A percentile compares a stretch with the other conserved stretches of the same genome.
Evolutionary conservation across 1,140 invertebrate genomes (phyloP).

Genomic region (Cataglyphis hispanica): DNA sequence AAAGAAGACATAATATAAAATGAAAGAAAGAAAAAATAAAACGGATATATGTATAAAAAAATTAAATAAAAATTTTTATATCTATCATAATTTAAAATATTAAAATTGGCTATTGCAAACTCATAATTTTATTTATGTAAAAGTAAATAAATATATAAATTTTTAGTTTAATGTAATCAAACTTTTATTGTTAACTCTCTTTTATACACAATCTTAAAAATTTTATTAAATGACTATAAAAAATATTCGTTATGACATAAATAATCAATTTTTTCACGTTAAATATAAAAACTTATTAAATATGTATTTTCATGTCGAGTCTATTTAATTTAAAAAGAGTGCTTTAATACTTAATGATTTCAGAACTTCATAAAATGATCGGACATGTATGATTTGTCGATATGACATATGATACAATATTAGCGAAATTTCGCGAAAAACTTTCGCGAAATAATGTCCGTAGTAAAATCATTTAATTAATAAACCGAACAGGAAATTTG

Average conservation of each 20-base stretch:
- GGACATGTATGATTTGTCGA: background rate
- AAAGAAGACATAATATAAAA: background rate
- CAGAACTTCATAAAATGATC: slow-evolving; percentile 3
- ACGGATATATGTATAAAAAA: background rate
- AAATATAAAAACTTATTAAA: slow-evolving; percentile 31
- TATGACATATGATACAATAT: background rate
- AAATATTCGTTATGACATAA: slow-evolving; percentile 16
- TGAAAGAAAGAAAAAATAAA: background rate
- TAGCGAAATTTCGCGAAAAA: too few relatives aligned
- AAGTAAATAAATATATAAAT: background rate
- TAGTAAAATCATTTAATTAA: slow-evolving; percentile 13
- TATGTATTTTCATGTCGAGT: slow-evolving; percentile 2
- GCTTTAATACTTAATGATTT: background rate
- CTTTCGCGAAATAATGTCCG: slow-evolving; percentile 10
- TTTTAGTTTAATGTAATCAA: background rate
- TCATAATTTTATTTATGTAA: background rate
- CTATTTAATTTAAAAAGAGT: background rate
- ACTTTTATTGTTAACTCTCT: background rate
- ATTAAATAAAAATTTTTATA: background rate
- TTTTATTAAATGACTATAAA: slow-evolving; percentile 11
- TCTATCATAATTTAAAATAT: background rate
- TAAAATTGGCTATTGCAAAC: background rate
- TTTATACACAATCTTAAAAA: background rate
- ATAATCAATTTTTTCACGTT: background rate
- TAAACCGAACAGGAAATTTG: background rate